These are phyloP conservation scores for Pygocentrus nattereri DNA, from an alignment of 2,797 vertebrate genomes.

Conservation along the genomic window DNA sequence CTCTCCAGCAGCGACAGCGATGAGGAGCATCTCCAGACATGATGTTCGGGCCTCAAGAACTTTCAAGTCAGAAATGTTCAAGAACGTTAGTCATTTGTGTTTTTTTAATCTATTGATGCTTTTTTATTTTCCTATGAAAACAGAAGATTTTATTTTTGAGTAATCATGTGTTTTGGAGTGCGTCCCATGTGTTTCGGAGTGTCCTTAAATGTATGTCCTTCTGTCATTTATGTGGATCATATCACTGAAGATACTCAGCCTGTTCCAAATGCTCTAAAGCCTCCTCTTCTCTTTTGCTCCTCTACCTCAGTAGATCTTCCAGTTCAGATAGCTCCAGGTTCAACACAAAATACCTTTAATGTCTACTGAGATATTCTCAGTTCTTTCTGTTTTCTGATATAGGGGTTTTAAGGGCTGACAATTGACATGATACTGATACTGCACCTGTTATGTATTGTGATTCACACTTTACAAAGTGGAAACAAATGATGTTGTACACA, in stretches of 20 bases:
- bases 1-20: conserved; percentile 74
- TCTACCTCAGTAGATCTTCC: conserved; percentile 39
- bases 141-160: conserved; percentile 51
- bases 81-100: conserved; percentile 22
- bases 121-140: conserved; percentile 48
- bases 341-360: conserved; percentile 22
- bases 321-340: conserved; percentile 28
- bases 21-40: conserved; percentile 49
- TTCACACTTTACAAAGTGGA: neutral
- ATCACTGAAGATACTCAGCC: conserved; percentile 24
- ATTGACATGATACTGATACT: conserved; percentile 13
- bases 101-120: conserved; percentile 43
- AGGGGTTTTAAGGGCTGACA: conserved; percentile 41
- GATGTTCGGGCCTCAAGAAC: conserved; percentile 37
- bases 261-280: conserved; percentile 16
- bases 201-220: conserved; percentile 3
- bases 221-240: conserved; percentile 22
- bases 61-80: neutral
- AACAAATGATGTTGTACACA: neutral
- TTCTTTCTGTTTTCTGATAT: conserved; percentile 13
- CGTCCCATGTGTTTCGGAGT: conserved; percentile 10
- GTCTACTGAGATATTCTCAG: conserved; percentile 32
- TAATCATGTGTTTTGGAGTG: conserved; percentile 19
- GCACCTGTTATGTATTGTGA: conserved; percentile 17
- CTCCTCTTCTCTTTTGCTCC: conserved; percentile 32